These are phyloP conservation scores for Drosophila monieri DNA, from an alignment of 2,888 invertebrate genomes.

Conservation along the genomic window DNA sequence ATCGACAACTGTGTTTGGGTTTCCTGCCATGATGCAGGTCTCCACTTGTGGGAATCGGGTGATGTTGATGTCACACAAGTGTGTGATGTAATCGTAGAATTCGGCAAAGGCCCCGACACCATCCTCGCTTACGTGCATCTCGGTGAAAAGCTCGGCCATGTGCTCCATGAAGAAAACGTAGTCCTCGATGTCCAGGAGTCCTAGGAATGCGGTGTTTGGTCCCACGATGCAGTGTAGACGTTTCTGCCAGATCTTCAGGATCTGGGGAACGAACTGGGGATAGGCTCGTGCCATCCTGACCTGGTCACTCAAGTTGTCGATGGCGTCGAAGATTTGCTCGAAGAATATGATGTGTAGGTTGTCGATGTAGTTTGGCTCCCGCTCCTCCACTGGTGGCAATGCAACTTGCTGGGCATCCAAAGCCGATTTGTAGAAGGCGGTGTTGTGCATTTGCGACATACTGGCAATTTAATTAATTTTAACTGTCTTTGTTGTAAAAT, in stretches of 20 bases:
- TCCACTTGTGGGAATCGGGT: constrained; percentile 49
- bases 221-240: constrained; percentile 54
- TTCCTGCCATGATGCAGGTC: constrained; percentile 58
- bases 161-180: constrained; percentile 70
- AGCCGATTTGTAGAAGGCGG: constrained; percentile 48
- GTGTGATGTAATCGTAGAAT: constrained; percentile 64
- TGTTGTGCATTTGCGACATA: constrained; percentile 45
- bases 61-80: constrained; percentile 66
- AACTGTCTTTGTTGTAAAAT: not conserved
- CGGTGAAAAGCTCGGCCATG: constrained; percentile 60
- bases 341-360: constrained; percentile 66
- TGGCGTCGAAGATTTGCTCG: constrained; percentile 69
- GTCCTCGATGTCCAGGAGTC: constrained; percentile 62
- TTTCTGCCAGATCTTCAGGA: constrained; percentile 58
- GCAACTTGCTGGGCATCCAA: constrained; percentile 42
- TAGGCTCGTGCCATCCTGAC: constrained; percentile 72
- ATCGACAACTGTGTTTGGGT: constrained; percentile 60
- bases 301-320: constrained; percentile 58
- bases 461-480: constrained; percentile 11
- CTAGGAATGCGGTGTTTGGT: constrained; percentile 56
- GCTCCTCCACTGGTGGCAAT: constrained; percentile 5
- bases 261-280: constrained; percentile 63
- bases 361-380: constrained; percentile 56
- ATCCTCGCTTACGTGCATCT: constrained; percentile 66
- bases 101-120: constrained; percentile 60